phyloP scores from a whole-genome alignment of 30 jellyfish, hydroid and myxozoan genomes.

The Aurelia sp. region DNA sequence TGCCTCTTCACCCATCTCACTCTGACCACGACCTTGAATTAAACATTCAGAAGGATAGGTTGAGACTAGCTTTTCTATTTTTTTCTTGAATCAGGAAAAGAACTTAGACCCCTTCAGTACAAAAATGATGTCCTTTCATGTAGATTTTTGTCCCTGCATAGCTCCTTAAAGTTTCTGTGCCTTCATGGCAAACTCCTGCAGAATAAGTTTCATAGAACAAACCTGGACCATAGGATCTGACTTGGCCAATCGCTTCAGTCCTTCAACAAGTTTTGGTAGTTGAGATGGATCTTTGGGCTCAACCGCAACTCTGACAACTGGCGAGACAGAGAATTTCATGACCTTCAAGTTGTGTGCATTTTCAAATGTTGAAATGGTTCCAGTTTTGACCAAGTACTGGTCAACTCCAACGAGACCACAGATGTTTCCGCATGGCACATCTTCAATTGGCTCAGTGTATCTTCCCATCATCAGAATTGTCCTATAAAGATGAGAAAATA shows the following conservation, averaged over 20 bases:
- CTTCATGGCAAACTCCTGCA: too few relatives aligned
- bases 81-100: too few relatives aligned
- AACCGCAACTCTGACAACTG: slow-evolving; percentile 99
- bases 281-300: slow-evolving; percentile 99
- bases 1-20: too few relatives aligned
- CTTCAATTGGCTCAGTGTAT: slow-evolving; percentile 97
- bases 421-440: slow-evolving; percentile 99
- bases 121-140: too few relatives aligned
- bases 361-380: slow-evolving; percentile 95
- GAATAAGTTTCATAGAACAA: neutral
- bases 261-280: slow-evolving; percentile 99
- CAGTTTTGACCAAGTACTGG: slow-evolving; percentile 96
- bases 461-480: slow-evolving; percentile 99
- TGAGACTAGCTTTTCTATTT: too few relatives aligned
- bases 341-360: slow-evolving; percentile 95
- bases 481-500: slow-evolving; percentile 28
- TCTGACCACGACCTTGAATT: too few relatives aligned
- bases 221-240: slow-evolving; percentile 99
- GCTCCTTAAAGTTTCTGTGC: too few relatives aligned
- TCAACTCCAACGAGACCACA: slow-evolving; percentile 99
- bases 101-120: too few relatives aligned
- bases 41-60: too few relatives aligned
- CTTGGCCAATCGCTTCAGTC: slow-evolving; percentile 97
- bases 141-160: too few relatives aligned
- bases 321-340: slow-evolving; percentile 99